Evolutionary conservation across 1,140 invertebrate genomes (phyloP).

Genomic region (Rhyzopertha dominica): DNA sequence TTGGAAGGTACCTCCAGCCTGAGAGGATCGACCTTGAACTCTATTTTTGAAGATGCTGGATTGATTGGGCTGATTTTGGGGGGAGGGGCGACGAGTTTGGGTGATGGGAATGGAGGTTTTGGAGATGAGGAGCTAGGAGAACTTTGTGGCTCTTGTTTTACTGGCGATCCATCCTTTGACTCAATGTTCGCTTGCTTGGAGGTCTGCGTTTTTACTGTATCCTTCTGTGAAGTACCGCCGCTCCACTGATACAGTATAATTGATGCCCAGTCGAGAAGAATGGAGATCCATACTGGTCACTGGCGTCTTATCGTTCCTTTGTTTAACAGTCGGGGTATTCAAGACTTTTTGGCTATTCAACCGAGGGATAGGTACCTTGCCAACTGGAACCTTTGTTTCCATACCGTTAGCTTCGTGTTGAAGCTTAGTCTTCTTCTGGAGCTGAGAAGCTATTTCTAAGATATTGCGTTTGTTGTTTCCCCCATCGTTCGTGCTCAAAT

Average conservation of each 20-base stretch:
- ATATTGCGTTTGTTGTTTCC: conserved; percentile 29
- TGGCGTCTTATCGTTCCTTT: too few species aligned
- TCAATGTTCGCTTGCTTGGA: not conserved
- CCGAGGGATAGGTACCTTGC: conserved; percentile 30
- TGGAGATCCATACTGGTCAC: conserved; percentile 37
- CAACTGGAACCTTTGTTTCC: too few species aligned
- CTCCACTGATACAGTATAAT: conserved; percentile 41
- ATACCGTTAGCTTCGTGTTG: too few species aligned
- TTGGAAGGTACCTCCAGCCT: too few species aligned
- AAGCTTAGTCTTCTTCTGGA: conserved; percentile 37
- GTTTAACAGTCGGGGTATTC: too few species aligned
- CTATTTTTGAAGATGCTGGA: not conserved
- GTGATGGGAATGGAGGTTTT: conserved; percentile 7
- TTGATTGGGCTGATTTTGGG: not conserved
- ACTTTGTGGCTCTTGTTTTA: too few species aligned
- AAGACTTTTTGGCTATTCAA: conserved; percentile 11
- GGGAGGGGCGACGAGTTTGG: conserved; percentile 2
- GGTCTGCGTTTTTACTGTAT: not conserved
- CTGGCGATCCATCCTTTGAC: not conserved
- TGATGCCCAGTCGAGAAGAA: conserved; percentile 38
- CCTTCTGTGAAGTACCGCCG: too few species aligned
- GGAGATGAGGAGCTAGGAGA: conserved; percentile 5
- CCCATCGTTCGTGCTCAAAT: conserved; percentile 6
- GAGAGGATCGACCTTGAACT: too few species aligned
- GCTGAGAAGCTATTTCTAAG: conserved; percentile 37